Base-by-base conservation (phyloP, 2,888 invertebrate genomes). In the Zygaena filipendulae region DNA sequence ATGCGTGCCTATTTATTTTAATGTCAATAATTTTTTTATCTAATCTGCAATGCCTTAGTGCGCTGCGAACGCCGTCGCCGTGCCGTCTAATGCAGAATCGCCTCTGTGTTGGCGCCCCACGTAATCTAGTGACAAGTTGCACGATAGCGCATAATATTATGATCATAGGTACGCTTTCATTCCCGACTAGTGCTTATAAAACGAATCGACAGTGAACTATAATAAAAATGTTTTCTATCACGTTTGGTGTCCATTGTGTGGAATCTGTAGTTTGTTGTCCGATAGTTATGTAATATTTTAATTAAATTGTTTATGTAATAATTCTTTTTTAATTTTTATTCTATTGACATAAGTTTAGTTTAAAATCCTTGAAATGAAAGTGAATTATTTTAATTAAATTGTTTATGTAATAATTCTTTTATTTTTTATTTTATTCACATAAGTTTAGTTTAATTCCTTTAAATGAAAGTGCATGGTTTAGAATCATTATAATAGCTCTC, bases 291-390 rank as follows among this genome's bases (percentile, higher is more conserved):
- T 72, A 58, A 69, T 68, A 64, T 72, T 74, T 66, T 58, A 59
- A 72, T 72, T 70, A 71, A 72, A 74, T 71, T 74, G 72, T 75
- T 77, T 75, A 72, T 68, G 63, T 74, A 71, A 68, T 70, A 62
- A 68, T 66, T 50, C 57, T 72, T 71, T 67, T n/a, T n/a, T n/a
- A n/a, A n/a, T n/a, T 72, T 74, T 75, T 69, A 71, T 74, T 71
- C 63, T 70, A 68, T 67, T 70, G 71, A 75, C 72, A 72, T 72
- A 66, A 69, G 39, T 64, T 69, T 68, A 71, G 61, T 60, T 52
- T 63, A 57, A n/a, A n/a, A 69, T 68, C 58, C 63, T 64, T 71
- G 60, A 66, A 62, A 61, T 59, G 58, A 49, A 63, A 68, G 67
- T 71, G 71, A 70, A 69, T 68, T 60, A 54, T 59, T 62, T 57